Evolutionary conservation across 2,888 invertebrate genomes (phyloP).

Genomic region (Lutraria lutraria): DNA sequence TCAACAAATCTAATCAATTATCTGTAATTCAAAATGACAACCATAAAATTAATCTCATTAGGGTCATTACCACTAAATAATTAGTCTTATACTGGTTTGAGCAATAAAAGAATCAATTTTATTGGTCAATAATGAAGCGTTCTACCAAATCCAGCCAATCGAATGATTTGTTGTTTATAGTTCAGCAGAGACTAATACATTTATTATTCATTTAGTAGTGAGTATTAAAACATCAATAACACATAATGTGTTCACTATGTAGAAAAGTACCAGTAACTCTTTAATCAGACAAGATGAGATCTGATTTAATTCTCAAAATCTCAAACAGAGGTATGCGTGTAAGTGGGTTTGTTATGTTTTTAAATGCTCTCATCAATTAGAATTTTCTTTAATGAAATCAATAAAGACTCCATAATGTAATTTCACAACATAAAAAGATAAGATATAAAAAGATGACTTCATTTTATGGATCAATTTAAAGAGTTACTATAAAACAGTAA

Average conservation of each 20-base stretch:
- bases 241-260: slow-evolving; percentile 5
- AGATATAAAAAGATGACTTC: not conserved
- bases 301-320: not conserved
- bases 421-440: not conserved
- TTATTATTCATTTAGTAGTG: not conserved
- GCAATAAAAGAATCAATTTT: slow-evolving; percentile 17
- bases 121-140: slow-evolving; percentile 1
- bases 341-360: not conserved
- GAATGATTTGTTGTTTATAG: slow-evolving; percentile 15
- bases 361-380: not conserved
- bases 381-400: not conserved
- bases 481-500: not conserved
- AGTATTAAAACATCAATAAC: not conserved
- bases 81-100: slow-evolving; percentile 2
- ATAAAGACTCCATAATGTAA: not conserved
- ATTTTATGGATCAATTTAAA: not conserved
- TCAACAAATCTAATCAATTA: slow-evolving; percentile 14
- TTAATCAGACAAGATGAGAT: not conserved
- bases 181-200: not conserved
- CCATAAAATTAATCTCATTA: slow-evolving; percentile 21
- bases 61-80: not conserved
- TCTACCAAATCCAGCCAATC: slow-evolving; percentile 4
- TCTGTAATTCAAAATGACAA: not conserved
- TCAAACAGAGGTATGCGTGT: not conserved
- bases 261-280: not conserved